Conservation (phyloP, 2,888 invertebrate species). For the Brachyopa scutellaris region DNA sequence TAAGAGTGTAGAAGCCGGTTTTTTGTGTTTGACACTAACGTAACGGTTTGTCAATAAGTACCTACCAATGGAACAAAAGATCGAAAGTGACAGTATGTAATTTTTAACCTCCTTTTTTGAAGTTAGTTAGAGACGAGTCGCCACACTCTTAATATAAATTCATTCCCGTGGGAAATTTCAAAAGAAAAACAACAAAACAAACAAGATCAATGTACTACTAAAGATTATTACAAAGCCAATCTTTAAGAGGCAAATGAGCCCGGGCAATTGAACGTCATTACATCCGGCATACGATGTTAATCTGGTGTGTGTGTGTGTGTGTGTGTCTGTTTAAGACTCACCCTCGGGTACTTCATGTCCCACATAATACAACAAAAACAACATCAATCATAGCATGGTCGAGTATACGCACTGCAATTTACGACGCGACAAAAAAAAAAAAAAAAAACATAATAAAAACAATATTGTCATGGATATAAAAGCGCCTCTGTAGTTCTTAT, state of each 20-base stretch:
- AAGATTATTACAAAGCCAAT: no score
- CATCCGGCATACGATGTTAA: slow-evolving; percentile 49
- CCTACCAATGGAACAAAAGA: no score
- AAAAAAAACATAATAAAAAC: no score
- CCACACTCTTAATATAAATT: no score
- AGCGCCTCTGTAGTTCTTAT: not conserved
- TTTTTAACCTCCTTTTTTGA: no score
- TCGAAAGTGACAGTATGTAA: no score
- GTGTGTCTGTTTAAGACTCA: slow-evolving; percentile 33
- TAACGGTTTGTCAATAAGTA: no score
- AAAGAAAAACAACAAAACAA: no score
- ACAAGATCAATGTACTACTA: slow-evolving; percentile 7
- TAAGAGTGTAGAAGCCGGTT: no score
- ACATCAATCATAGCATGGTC: not conserved
- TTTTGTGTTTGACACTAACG: no score
- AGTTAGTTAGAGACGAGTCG: no score
- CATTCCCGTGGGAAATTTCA: not conserved
- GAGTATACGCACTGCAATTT: slow-evolving; percentile 2
- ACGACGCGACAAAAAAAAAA: not conserved
- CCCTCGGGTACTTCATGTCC: slow-evolving; percentile 16
- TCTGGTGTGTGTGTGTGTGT: no score
- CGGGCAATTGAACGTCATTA: slow-evolving; percentile 44
- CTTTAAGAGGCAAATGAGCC: slow-evolving; percentile 11
- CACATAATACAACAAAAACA: not conserved
- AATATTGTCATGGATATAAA: not conserved